Conservation (phyloP, 1,140 invertebrate species). For the Limonius californicus region DNA sequence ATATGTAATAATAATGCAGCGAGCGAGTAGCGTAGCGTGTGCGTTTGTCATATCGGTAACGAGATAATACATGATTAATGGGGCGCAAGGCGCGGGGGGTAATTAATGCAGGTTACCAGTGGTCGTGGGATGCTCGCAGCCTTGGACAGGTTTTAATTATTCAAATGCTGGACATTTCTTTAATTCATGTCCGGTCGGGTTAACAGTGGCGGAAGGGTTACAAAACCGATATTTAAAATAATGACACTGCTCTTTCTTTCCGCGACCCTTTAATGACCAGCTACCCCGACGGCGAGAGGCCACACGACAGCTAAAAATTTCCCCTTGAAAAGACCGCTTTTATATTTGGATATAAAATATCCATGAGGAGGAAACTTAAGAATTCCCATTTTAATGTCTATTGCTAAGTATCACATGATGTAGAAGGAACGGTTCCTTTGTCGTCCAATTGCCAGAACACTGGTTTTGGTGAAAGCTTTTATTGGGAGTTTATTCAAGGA, state of each 20-base stretch:
- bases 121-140: slow-evolving; percentile 2
- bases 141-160: slow-evolving; percentile 33
- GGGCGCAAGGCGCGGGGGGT: not conserved
- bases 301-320: not conserved
- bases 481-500: no score
- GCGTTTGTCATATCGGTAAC: slow-evolving; percentile 1
- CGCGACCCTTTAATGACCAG: slow-evolving; percentile 32
- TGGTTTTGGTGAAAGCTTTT: no score
- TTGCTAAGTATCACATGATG: no score
- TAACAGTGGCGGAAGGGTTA: slow-evolving; percentile 14
- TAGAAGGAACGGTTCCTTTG: no score
- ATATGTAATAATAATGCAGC: not conserved
- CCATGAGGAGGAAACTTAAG: no score
- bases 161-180: slow-evolving; percentile 23
- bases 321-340: not conserved
- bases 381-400: no score
- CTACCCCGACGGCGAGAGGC: not conserved
- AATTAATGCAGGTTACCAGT: slow-evolving; percentile 5
- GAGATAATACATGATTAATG: slow-evolving; percentile 9
- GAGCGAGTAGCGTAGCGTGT: not conserved
- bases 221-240: slow-evolving; percentile 36
- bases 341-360: not conserved
- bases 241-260: slow-evolving; percentile 28
- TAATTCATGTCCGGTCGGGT: slow-evolving; percentile 23
- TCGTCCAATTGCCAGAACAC: no score